Base-by-base conservation (phyloP, 2,888 invertebrate genomes). In the Synanthedon tipuliformis region DNA sequence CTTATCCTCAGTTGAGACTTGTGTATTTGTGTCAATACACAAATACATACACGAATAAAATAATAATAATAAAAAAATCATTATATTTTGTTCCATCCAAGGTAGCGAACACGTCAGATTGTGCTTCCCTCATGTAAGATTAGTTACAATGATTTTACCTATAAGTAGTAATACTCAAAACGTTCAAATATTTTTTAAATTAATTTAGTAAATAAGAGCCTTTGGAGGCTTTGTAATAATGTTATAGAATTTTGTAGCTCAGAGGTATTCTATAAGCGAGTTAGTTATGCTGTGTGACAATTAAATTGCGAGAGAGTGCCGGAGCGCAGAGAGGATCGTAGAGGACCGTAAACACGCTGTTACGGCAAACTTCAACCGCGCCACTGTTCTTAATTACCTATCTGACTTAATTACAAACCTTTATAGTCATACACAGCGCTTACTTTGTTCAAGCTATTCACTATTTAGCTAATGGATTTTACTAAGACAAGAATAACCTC, bases 301-400 rank as follows among this genome's bases (percentile, higher is more conserved):
- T 57, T 52, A 58, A 57, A 59, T 53, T 54, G 55, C 54, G 49
- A 55, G 49, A 55, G 49, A 18, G 40, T 48, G 34, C 45, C 51
- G 48, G 40, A 50, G 56, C 54, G 41, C 55, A 59, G 55, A 62
- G 59, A 56, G 58, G 57, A 57, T 59, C 56, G 55, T 61, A 63
- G 59, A 62, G 56, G 61, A 55, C 60, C 63, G 58, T 69, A 63
- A 68, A 68, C 68, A 63, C 62, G 54, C 61, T 61, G 61, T 70
- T 68, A 61, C 55, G 58, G 62, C 57, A 54, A 58, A 60, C 57
- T 62, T 55, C 57, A 52, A 54, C 53, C 53, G 59, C 51, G 52
- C 54, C 49, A 54, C 57, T 59, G 60, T 58, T 60, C 56, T 61
- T 59, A 63, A 63, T 61, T 61, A 61, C 59, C 59, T 40, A 40